Evolutionary conservation across 2,888 invertebrate genomes (phyloP), one percentile per base, ranked within the genome.

Genomic region (Lithophane semibrunnea): DNA sequence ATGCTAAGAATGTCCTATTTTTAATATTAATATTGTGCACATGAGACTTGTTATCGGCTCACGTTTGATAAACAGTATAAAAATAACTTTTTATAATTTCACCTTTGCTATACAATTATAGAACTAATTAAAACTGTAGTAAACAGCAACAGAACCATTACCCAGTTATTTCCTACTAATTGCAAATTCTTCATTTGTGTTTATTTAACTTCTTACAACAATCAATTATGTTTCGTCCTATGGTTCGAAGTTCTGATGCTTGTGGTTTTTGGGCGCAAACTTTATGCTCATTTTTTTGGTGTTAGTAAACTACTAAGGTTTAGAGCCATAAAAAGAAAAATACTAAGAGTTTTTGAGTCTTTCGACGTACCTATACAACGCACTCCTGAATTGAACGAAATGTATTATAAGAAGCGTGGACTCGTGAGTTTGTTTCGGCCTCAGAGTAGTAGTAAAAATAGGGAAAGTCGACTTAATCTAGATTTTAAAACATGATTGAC

Each of bases 81-180:
- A 79, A 69, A 82, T 79, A 77, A 49, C 52, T 42, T n/a, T 61
- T 80, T 49, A 37, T 37, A 49, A 70, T 71, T 24, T 24, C 42
- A 42, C 10, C 37, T 68, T 73, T 66, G 52, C 61, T 69, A 66
- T 16, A n/a, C 49, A 73, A 79, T 69, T 67, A 58, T 1, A 10
- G 18, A 47, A 29, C 52, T 44, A 37, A 78, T 74, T 74, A 65
- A 81, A 58, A 37, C 24, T 37, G n/a, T 24, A 37, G 74, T 24
- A 58, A 65, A 52, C 29, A 61, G 24, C 5, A 9, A 71, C 2
- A 24, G 3, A 47, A 54, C 37, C 37, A 37, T 61, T 44, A 8
- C 3, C 13, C 8, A 58, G 16, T n/a, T 52, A 18, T 44, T 66
- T 42, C 2, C 49, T 42, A 24, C 2, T 47, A 2, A 13, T 24